Base-by-base conservation (phyloP, 2,113 vertebrate species). In the Pavo muticus region DNA sequence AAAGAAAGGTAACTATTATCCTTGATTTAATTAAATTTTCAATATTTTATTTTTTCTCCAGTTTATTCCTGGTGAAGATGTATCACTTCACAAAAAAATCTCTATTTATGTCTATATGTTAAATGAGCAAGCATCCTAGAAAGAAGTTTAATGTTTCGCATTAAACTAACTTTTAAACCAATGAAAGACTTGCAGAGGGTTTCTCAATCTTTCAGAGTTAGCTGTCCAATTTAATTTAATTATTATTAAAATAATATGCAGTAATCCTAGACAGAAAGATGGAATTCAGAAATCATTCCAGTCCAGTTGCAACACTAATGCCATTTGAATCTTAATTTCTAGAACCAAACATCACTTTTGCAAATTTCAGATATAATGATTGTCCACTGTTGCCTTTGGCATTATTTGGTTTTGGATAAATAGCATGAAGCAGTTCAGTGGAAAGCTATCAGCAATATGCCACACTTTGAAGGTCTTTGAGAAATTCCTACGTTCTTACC, bases 131-230 rank as follows among this genome's bases (percentile, higher is more conserved):
- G 68, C 52, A 91, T 95, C 72, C 78, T 57, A 93, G 88, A 61
- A 84, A 91, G 78, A 94, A 96, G 61, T 88, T 91, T 94, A n/a
- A 30, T 91, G 54, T 95, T 97, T 94, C 94, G 95, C 92, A 95
- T 94, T 94, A 93, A 97, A 93, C 77, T 95, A 63, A 95, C 68
- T 95, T 92, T 96, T 95, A 93, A 95, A 96, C 45, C 95, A 97
- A 93, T 95, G 65, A 91, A 95, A 95, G 76, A 88, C 12, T 94
- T 84, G 91, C n/a, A 37, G 75, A 96, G 65, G 37, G 48, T 61
- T 96, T 97, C 40, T 92, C 88, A 78, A 87, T 73, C 78, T 95
- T 97, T 95, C 83, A 94, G 39, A 94, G 63, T 68, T 96, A 96
- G 83, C 82, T 97, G 88, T 74, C 60, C 42, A 40, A 54, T 92